Percentiles rank a stretch among this genome's conserved stretches.
phyloP scores from a whole-genome alignment of 1,140 invertebrate species.

The Drosophila murphyi region DNA sequence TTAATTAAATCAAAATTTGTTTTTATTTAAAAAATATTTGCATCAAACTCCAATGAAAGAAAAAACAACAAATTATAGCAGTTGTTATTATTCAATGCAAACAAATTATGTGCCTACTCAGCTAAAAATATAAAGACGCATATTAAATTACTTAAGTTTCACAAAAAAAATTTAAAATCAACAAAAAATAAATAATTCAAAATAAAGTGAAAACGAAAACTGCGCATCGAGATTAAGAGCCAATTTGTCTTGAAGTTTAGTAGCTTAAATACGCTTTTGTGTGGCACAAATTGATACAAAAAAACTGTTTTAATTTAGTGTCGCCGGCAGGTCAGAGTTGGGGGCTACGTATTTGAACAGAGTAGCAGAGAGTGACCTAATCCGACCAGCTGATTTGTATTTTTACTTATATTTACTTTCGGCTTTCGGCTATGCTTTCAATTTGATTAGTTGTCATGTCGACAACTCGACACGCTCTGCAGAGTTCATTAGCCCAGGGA shows the following conservation, averaged over 20 bases:
- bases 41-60: constrained; percentile 15
- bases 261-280: constrained; percentile 31
- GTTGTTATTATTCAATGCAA: constrained; percentile 25
- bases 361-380: constrained; percentile 3
- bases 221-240: constrained; percentile 48
- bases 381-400: constrained; percentile 63
- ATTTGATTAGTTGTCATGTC: constrained; percentile 39
- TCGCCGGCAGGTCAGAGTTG: neutral
- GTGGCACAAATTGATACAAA: constrained; percentile 41
- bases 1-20: constrained; percentile 39
- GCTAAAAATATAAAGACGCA: constrained; percentile 35
- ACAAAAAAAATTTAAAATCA: constrained; percentile 9
- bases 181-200: constrained; percentile 8
- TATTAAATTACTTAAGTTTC: constrained; percentile 36
- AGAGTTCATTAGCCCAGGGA: constrained; percentile 39
- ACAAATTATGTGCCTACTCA: constrained; percentile 6
- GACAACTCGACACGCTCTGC: constrained; percentile 11
- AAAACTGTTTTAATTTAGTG: constrained; percentile 25
- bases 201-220: constrained; percentile 4
- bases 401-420: constrained; percentile 46
- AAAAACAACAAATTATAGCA: constrained; percentile 42
- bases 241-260: constrained; percentile 41
- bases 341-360: neutral
- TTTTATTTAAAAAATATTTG: constrained; percentile 8
- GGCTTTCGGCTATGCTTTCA: neutral